A percentile compares a stretch with the other conserved stretches of the same genome.
Conservation (phyloP, 1,140 invertebrate species). For the Drosophila teissieri region DNA sequence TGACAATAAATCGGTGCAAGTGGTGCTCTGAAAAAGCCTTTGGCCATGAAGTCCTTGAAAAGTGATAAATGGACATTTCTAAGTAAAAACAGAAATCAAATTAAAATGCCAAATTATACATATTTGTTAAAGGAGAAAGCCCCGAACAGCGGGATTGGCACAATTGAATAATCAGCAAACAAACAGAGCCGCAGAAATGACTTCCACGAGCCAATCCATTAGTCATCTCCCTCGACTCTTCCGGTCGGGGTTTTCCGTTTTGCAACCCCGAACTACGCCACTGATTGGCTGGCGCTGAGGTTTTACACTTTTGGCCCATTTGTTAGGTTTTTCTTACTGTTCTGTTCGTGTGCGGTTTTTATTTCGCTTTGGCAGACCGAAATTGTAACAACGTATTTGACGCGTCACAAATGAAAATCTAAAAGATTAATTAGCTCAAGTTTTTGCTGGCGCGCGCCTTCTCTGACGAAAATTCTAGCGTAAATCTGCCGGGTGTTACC, state of each 20-base stretch:
- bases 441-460: slow-evolving; percentile 60
- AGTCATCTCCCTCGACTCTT: slow-evolving; percentile 53
- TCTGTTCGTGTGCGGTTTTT: slow-evolving; percentile 63
- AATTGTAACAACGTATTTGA: slow-evolving; percentile 78
- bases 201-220: slow-evolving; percentile 70
- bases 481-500: slow-evolving; percentile 69
- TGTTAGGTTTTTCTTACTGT: slow-evolving; percentile 56
- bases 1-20: slow-evolving; percentile 41
- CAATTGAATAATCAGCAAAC: slow-evolving; percentile 61
- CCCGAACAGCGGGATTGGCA: slow-evolving; percentile 18
- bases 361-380: slow-evolving; percentile 75
- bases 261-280: slow-evolving; percentile 50
- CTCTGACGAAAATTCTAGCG: slow-evolving; percentile 49
- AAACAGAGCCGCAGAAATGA: slow-evolving; percentile 53
- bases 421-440: slow-evolving; percentile 83
- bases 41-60: slow-evolving; percentile 8
- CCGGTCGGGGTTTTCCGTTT: slow-evolving; percentile 21
- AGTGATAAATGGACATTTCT: slow-evolving; percentile 33
- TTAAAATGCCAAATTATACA: slow-evolving; percentile 49
- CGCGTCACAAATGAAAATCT: slow-evolving; percentile 83
- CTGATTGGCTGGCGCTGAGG: slow-evolving; percentile 64
- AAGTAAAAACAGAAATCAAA: slow-evolving; percentile 41
- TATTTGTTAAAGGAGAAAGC: slow-evolving; percentile 39
- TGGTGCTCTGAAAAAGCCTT: slow-evolving; percentile 6
- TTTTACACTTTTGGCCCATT: slow-evolving; percentile 80